Conservation (phyloP, 2,113 vertebrate genomes). For the Hipposideros armiger region DNA sequence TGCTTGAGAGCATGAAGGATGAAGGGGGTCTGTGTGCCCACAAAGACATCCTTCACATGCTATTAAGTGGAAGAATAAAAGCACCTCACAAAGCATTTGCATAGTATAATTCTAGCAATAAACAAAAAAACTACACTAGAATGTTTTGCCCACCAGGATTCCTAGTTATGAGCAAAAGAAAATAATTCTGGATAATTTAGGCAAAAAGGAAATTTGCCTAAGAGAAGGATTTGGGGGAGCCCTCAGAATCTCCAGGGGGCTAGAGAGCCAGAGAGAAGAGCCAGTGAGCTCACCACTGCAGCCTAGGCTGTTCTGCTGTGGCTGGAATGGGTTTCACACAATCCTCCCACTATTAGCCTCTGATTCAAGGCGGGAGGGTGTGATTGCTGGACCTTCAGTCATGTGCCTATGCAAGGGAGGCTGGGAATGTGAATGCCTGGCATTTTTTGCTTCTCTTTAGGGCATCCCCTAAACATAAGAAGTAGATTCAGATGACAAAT, state of each 20-base stretch:
- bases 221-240: not conserved
- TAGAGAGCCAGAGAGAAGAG: not conserved
- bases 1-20: not conserved
- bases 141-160: not conserved
- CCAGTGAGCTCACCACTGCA: fast-evolving
- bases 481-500: not conserved
- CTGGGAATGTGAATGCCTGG: not conserved
- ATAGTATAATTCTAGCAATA: not conserved
- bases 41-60: not conserved
- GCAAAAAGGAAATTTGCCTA: not conserved
- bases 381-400: not conserved
- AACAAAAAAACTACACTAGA: not conserved
- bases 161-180: not conserved
- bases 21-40: not conserved
- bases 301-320: not conserved
- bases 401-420: not conserved
- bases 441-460: not conserved
- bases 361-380: constrained; percentile 32
- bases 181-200: not conserved
- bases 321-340: not conserved
- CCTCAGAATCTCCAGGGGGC: not conserved
- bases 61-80: not conserved
- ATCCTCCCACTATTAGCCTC: not conserved
- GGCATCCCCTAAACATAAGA: not conserved
- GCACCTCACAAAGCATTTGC: not conserved